These are phyloP conservation scores for Panurus biarmicus DNA, from an alignment of 2,113 vertebrate genomes.

Conservation along the genomic window DNA sequence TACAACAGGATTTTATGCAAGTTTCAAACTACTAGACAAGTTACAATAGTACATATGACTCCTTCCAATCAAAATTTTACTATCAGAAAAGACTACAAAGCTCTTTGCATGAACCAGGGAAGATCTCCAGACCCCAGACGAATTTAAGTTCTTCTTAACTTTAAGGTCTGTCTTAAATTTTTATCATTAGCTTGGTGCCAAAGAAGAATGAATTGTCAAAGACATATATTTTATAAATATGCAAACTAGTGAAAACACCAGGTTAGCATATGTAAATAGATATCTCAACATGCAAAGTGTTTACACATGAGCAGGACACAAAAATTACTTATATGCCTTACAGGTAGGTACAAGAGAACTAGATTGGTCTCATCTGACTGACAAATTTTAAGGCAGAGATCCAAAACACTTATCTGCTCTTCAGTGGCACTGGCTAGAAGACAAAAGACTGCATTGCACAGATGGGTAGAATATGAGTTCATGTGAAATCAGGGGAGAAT, in stretches of 20 bases:
- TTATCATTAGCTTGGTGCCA: neutral
- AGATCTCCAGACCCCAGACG: neutral
- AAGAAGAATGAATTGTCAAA: neutral
- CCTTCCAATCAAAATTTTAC: neutral
- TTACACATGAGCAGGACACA: neutral
- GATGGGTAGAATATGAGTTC: neutral
- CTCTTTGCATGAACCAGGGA: neutral
- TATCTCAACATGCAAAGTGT: neutral
- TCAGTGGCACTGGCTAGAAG: neutral
- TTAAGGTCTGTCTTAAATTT: neutral
- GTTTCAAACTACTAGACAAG: neutral
- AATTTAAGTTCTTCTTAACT: neutral
- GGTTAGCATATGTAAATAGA: neutral
- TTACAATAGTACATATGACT: neutral
- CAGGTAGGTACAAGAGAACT: neutral
- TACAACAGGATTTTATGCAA: neutral
- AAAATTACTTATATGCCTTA: neutral
- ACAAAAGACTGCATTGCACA: neutral
- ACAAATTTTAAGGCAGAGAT: neutral
- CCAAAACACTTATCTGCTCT: neutral
- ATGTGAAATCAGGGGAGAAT: neutral
- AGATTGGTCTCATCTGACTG: neutral
- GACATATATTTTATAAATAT: neutral
- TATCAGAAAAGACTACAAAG: neutral
- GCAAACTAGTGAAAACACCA: neutral